phyloP scores from a whole-genome alignment of 2,888 invertebrate genomes.

The Lepidochitona cinerea region DNA sequence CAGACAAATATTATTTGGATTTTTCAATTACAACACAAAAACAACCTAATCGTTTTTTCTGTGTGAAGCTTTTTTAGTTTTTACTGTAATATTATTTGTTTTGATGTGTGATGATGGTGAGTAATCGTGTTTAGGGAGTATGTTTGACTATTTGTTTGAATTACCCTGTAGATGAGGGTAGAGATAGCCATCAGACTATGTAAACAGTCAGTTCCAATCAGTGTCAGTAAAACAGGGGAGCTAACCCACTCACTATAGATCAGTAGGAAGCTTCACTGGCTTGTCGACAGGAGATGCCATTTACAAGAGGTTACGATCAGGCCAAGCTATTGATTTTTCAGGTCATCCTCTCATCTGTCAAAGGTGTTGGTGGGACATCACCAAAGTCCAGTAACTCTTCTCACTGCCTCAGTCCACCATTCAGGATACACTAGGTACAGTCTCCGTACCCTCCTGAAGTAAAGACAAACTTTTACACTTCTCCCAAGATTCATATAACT shows the following conservation, averaged over 20 bases:
- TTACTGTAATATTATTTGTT: not conserved
- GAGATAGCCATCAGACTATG: not conserved
- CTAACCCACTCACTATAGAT: not conserved
- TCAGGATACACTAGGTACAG: no score
- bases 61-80: not conserved
- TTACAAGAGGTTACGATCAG: not conserved
- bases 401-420: no score
- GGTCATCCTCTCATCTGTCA: slow-evolving; percentile 4
- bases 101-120: not conserved
- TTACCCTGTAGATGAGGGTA: not conserved
- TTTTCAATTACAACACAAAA: not conserved
- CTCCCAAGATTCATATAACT: no score
- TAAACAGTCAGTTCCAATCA: not conserved
- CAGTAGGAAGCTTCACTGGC: not conserved
- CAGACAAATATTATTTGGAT: not conserved
- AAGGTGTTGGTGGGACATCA: not conserved
- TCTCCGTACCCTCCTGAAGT: no score
- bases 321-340: slow-evolving; percentile 1
- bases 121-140: not conserved
- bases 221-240: not conserved
- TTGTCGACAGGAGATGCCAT: slow-evolving; percentile 1
- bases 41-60: not conserved
- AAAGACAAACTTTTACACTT: no score
- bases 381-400: not conserved
- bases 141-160: slow-evolving; percentile 4